A percentile compares a stretch with the other conserved stretches of the same genome.
Conservation (phyloP, 2,113 vertebrate species). For the Rhabdomys dilectus region DNA sequence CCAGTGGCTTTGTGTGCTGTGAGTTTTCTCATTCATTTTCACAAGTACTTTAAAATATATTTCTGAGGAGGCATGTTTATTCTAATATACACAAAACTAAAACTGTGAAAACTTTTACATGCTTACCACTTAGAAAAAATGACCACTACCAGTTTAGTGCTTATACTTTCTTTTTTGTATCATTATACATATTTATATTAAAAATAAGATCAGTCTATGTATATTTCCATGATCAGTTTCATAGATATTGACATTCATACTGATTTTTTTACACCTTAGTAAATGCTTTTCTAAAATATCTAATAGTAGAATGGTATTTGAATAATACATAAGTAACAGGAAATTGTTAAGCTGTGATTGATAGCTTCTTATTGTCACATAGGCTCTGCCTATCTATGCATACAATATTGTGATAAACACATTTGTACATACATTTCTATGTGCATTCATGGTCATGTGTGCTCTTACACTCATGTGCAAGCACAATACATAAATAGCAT, state of each 20-base stretch:
- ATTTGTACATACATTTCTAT: not conserved
- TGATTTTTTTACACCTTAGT: conserved; percentile 41
- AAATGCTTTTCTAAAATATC: not conserved
- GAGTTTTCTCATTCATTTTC: conserved; percentile 31
- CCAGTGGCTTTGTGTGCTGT: not conserved
- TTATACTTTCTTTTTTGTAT: not conserved
- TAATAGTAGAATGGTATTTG: not conserved
- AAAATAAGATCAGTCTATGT: not conserved
- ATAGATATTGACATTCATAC: not conserved
- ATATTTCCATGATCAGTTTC: conserved; percentile 12
- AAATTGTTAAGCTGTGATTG: not conserved
- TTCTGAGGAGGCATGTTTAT: not conserved
- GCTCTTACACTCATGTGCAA: not conserved
- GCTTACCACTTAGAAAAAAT: not conserved
- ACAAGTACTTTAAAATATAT: not conserved
- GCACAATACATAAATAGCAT: not conserved
- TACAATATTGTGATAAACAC: not conserved
- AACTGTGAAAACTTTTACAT: not conserved
- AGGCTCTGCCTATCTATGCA: not conserved
- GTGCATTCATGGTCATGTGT: not conserved
- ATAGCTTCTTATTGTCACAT: not conserved
- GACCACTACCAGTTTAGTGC: not conserved
- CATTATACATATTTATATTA: not conserved
- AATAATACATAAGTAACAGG: not conserved
- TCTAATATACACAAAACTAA: not conserved